Base-by-base conservation (phyloP, 1,140 invertebrate species). In the Hestina assimilis region DNA sequence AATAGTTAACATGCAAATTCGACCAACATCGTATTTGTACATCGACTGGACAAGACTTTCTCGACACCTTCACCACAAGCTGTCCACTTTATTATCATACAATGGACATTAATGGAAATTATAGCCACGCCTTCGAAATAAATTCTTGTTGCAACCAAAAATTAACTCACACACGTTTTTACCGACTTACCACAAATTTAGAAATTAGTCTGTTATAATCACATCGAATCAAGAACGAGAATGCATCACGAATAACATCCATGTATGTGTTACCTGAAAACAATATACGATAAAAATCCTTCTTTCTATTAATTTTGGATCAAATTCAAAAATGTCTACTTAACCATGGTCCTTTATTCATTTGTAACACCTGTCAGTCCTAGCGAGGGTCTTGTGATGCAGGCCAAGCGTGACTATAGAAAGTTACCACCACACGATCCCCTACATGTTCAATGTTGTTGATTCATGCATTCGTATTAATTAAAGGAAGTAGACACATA, bases 1-100 rank as follows among this genome's bases (percentile, higher is more conserved):
- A 66, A 28, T 59, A 52, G 55, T 56, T 82, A 77, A 79, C 72
- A 84, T 82, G 77, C 63, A 78, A 81, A 82, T 78, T 65, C 58
- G 70, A 41, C 64, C 63, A 63, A 68, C 56, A 72, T 75, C 72
- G 78, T 79, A 72, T 56, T 57, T 66, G 68, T 58, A 66, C 72
- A 75, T 66, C 76, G 19, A 54, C 7, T 48, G 65, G 62, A 59
- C 68, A 78, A 63, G 70, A 81, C 82, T 81, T 85, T 85, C 82
- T 73, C 77, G 69, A 55, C 53, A 43, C 53, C 62, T 46, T 48
- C 65, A 51, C 48, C 52, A n/a, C n/a, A 57, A 59, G 38, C 46
- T 24, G 26, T 23, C 28, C 41, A 54, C 12, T 54, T 15, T 45
- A 82, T 82, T 82, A 75, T 63, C 72, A 81, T 79, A 82, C 77